Evolutionary conservation across 2,888 invertebrate genomes (phyloP).

Genomic region (Sipha maydis): DNA sequence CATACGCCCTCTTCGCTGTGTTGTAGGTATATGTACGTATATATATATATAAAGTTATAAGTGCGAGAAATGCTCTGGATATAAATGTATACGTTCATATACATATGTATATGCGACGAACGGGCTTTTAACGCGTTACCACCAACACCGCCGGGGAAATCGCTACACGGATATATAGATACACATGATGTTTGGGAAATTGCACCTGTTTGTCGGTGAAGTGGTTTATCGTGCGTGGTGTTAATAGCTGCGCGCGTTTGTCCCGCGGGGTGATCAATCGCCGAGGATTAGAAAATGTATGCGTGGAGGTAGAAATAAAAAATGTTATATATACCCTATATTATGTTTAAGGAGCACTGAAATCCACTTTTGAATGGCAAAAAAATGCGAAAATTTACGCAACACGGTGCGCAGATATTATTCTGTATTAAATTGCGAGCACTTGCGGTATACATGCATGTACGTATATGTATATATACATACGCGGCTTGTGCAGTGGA

Average conservation of each 20-base stretch:
- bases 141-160: conserved; percentile 25
- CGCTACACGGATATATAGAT: conserved; percentile 3
- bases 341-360: not conserved
- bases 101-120: not conserved
- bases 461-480: not conserved
- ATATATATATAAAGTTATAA: not conserved
- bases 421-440: not conserved
- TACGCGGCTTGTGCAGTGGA: not conserved
- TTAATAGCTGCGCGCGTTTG: conserved; percentile 28
- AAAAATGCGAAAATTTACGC: not conserved
- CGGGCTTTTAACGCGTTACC: conserved; percentile 39
- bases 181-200: conserved; percentile 48
- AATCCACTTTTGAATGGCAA: conserved; percentile 17
- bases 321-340: not conserved
- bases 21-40: not conserved
- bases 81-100: not conserved
- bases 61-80: conserved; percentile 36
- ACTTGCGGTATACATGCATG: not conserved
- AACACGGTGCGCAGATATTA: not conserved
- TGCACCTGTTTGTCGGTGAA: conserved; percentile 57
- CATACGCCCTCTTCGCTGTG: not conserved
- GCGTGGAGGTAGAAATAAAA: not conserved
- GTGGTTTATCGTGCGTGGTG: conserved; percentile 31
- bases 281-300: conserved; percentile 17
- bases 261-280: conserved; percentile 52